phyloP scores from a whole-genome alignment of 2,113 vertebrate species.

The Ptyas mucosa region DNA sequence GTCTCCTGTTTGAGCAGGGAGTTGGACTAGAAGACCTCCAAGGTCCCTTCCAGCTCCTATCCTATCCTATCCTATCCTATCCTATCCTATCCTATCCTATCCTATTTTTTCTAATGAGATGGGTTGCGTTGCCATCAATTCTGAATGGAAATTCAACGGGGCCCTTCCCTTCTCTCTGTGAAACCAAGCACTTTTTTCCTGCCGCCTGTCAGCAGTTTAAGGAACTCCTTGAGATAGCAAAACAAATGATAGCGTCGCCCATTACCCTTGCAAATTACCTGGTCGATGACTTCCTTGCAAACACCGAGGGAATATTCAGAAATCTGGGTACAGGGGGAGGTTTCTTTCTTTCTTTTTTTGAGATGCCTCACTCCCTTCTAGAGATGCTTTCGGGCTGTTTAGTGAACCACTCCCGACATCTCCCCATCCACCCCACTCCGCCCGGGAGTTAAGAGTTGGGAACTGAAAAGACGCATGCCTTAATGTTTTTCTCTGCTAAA shows the following conservation, averaged over 20 bases:
- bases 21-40: no score
- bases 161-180: not conserved
- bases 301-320: not conserved
- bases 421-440: rapidly evolving
- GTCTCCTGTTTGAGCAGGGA: no score
- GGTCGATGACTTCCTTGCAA: not conserved
- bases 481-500: not conserved
- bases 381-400: not conserved
- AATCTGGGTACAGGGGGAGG: not conserved
- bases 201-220: not conserved
- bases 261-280: not conserved
- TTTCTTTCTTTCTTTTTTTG: not conserved
- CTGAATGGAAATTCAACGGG: not conserved
- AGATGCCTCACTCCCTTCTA: not conserved
- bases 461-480: not conserved
- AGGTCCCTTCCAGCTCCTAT: no score
- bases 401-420: not conserved
- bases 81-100: no score
- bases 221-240: not conserved
- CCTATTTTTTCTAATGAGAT: not conserved
- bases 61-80: no score
- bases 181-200: not conserved
- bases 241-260: not conserved
- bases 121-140: not conserved
- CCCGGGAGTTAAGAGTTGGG: not conserved